Percentiles rank a stretch among this genome's conserved stretches.
Evolutionary conservation across 1,140 invertebrate genomes (phyloP).

Genomic region (Chrysomallon squamiferum): DNA sequence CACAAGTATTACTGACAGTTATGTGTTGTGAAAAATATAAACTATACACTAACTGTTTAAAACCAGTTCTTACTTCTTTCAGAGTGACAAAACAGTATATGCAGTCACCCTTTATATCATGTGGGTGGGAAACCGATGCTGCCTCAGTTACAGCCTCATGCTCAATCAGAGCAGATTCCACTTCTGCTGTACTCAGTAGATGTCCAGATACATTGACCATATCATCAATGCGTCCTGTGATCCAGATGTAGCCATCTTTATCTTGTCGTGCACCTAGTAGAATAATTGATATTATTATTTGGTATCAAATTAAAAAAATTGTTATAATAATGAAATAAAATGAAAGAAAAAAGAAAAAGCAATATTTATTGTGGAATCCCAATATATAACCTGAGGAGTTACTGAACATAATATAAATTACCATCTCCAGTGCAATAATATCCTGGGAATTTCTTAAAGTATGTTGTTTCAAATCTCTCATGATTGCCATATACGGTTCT

Average conservation of each 20-base stretch:
- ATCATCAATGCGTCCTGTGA: constrained; percentile 96
- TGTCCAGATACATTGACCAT: constrained; percentile 99
- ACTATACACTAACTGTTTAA: too few relatives aligned
- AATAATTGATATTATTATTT: constrained; percentile 6
- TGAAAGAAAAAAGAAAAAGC: constrained; percentile 6
- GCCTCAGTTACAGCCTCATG: constrained; percentile 80
- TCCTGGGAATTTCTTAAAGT: constrained; percentile 94
- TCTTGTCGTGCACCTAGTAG: constrained; percentile 89
- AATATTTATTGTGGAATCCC: neutral
- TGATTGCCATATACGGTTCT: constrained; percentile 91
- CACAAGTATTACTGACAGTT: too few relatives aligned
- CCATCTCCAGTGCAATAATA: constrained; percentile 98
- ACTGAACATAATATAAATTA: too few relatives aligned
- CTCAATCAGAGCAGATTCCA: constrained; percentile 85
- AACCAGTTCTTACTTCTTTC: constrained; percentile 69
- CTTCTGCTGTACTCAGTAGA: constrained; percentile 93
- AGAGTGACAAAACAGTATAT: constrained; percentile 96
- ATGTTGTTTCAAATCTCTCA: constrained; percentile 90
- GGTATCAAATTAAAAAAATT: neutral
- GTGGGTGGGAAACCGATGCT: constrained; percentile 92
- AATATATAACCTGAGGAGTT: neutral
- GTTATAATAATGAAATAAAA: neutral
- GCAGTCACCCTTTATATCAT: constrained; percentile 93
- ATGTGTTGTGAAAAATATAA: too few relatives aligned
- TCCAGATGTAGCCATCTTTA: constrained; percentile 94